A percentile compares a stretch with the other conserved stretches of the same genome.
Conservation (phyloP, 2,797 vertebrate genomes). For the Brachyrhaphis roseni region DNA sequence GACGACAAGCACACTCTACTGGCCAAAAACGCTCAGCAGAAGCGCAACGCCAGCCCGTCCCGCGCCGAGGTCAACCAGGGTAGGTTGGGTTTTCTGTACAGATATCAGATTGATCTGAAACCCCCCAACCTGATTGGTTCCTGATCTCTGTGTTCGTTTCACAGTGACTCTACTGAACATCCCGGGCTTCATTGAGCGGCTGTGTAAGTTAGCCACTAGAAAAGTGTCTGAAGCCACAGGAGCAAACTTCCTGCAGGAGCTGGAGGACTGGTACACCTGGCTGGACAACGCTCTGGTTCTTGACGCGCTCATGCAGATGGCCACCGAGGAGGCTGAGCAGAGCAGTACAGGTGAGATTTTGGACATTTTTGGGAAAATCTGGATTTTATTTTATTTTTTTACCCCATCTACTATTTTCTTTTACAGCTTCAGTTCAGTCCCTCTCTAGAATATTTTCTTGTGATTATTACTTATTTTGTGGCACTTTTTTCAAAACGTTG, state of each 20-base stretch:
- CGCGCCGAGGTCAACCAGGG: conserved; percentile 97
- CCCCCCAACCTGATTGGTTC: not conserved
- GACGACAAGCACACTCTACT: conserved; percentile 98
- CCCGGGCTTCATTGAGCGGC: conserved; percentile 93
- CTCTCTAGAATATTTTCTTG: no score
- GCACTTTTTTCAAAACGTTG: no score
- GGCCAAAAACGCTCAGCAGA: conserved; percentile 97
- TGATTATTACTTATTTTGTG: no score
- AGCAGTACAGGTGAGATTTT: conserved; percentile 88
- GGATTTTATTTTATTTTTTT: no score
- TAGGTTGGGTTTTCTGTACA: conserved; percentile 52
- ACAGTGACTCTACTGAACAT: conserved; percentile 94
- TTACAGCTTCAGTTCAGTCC: no score
- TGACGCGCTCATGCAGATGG: conserved; percentile 96
- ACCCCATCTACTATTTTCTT: no score
- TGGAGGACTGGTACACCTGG: conserved; percentile 99
- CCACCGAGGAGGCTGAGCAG: conserved; percentile 93
- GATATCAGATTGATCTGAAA: no score
- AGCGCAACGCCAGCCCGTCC: conserved; percentile 89
- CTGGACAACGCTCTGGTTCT: conserved; percentile 96
- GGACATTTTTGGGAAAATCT: no score
- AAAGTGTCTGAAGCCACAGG: conserved; percentile 95
- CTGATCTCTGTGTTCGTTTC: conserved; percentile 1
- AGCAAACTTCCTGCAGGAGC: conserved; percentile 92
- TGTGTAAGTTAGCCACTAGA: conserved; percentile 95